phyloP scores from a whole-genome alignment of 2,113 vertebrate genomes.

The Sinocyclocheilus anophthalmus region DNA sequence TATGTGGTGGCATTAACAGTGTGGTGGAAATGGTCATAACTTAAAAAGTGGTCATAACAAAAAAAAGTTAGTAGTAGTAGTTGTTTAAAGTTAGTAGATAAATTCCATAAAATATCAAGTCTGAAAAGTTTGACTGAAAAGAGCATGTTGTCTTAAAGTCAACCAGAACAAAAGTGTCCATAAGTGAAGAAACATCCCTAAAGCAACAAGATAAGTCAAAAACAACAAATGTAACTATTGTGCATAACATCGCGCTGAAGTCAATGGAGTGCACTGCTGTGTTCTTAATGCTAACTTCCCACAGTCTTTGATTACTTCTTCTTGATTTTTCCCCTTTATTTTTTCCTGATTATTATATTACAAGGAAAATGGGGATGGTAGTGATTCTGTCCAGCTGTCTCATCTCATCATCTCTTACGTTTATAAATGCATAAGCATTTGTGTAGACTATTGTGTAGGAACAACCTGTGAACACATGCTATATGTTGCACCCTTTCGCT shows the following conservation, averaged over 20 bases:
- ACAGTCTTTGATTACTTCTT: too few relatives aligned
- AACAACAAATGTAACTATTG: not conserved
- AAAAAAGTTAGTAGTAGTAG: too few relatives aligned
- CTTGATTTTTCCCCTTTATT: not conserved
- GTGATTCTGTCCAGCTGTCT: not conserved
- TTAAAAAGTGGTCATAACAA: too few relatives aligned
- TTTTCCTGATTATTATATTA: not conserved
- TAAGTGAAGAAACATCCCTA: not conserved
- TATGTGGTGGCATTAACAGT: not conserved
- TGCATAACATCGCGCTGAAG: not conserved
- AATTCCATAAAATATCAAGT: not conserved
- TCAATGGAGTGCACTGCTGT: not conserved
- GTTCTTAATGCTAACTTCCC: not conserved
- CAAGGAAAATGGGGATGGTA: not conserved
- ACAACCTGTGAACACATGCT: constrained; percentile 43
- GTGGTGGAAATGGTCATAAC: not conserved
- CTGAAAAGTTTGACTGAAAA: not conserved
- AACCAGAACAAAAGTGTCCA: not conserved
- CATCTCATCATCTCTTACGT: not conserved
- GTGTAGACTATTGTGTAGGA: constrained; percentile 3
- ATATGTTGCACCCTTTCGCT: constrained; percentile 28
- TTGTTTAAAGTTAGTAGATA: not conserved
- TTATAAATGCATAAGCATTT: not conserved
- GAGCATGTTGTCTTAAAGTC: not conserved
- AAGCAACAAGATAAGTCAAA: not conserved